These are phyloP conservation scores for Troilus luridus DNA, from an alignment of 2,888 invertebrate genomes.

Conservation along the genomic window DNA sequence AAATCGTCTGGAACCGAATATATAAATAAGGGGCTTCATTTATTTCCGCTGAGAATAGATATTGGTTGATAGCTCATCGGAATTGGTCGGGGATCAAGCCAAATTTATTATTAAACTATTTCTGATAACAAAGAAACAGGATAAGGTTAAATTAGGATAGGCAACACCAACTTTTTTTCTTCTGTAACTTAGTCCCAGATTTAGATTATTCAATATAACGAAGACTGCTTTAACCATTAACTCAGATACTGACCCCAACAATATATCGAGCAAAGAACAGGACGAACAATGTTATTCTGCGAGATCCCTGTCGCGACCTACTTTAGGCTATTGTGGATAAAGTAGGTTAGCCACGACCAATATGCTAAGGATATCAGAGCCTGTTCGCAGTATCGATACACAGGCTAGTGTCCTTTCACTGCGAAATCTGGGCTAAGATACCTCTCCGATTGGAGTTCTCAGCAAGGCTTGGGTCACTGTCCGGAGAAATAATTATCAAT, in stretches of 20 bases:
- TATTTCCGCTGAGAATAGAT: neutral
- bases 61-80: neutral
- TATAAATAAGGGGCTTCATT: neutral
- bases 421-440: neutral
- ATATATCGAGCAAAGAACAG: neutral
- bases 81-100: neutral
- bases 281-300: neutral
- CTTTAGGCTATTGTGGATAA: neutral
- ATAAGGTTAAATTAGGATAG: neutral
- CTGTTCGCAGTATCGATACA: constrained; percentile 34
- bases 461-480: neutral
- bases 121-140: neutral
- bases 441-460: constrained; percentile 1
- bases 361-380: constrained; percentile 33
- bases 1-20: neutral
- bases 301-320: constrained; percentile 7
- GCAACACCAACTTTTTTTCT: neutral
- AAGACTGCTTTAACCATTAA: neutral
- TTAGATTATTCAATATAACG: neutral
- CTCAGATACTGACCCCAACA: neutral
- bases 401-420: constrained; percentile 14
- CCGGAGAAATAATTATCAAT: too few species aligned
- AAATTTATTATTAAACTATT: neutral
- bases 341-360: constrained; percentile 27
- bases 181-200: neutral